These are phyloP conservation scores for Zelostemma sp. DNA, from an alignment of 1,140 invertebrate genomes.

Conservation along the genomic window DNA sequence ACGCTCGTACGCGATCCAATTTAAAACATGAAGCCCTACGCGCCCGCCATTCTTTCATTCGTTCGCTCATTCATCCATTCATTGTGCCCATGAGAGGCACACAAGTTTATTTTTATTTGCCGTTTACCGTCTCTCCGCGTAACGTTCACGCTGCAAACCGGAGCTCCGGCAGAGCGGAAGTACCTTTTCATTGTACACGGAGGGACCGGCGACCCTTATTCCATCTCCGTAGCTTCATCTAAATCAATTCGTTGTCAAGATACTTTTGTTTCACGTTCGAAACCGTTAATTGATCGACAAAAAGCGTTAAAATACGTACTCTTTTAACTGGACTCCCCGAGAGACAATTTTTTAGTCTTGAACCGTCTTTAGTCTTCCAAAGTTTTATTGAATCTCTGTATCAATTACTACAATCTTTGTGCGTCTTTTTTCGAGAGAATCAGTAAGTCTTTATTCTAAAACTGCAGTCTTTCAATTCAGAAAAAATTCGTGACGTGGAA, in stretches of 20 bases:
- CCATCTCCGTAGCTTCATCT: slow-evolving; percentile 34
- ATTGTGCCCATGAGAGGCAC: slow-evolving; percentile 46
- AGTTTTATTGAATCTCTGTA: too few species aligned
- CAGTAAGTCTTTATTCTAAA: too few species aligned
- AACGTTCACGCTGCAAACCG: slow-evolving; percentile 40
- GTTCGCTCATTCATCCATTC: slow-evolving; percentile 54
- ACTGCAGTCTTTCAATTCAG: too few species aligned
- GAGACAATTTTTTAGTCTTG: too few species aligned
- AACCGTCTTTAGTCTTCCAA: too few species aligned
- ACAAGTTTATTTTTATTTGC: slow-evolving; percentile 59
- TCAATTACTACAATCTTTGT: too few species aligned
- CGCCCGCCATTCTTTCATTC: slow-evolving; percentile 51
- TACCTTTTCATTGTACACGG: slow-evolving; percentile 42
- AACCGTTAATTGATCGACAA: not conserved
- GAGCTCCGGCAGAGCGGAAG: slow-evolving; percentile 40
- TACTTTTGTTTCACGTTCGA: slow-evolving; percentile 33
- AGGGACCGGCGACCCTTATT: slow-evolving; percentile 37
- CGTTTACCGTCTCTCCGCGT: slow-evolving; percentile 52
- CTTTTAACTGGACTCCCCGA: too few species aligned
- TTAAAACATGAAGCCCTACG: slow-evolving; percentile 64
- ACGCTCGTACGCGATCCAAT: slow-evolving; percentile 68
- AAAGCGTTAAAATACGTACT: slow-evolving; percentile 10
- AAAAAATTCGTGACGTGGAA: too few species aligned
- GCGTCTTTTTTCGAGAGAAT: too few species aligned
- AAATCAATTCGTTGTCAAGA: slow-evolving; percentile 26